These are phyloP conservation scores for Diglossa brunneiventris DNA, from an alignment of 2,113 vertebrate species.

Conservation along the genomic window DNA sequence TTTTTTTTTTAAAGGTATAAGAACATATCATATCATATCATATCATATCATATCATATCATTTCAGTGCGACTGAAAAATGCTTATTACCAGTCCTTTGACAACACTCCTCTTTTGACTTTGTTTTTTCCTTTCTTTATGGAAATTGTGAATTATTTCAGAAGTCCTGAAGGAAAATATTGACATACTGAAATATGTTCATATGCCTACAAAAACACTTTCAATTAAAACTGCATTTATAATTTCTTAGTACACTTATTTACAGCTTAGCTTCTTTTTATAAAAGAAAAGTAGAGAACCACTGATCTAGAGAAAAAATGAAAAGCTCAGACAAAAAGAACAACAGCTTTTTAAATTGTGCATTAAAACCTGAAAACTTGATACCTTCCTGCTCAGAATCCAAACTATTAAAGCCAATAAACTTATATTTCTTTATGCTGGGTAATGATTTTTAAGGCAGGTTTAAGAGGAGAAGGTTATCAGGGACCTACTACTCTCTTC, in stretches of 20 bases:
- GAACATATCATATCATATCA: fast-evolving
- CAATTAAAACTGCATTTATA: neutral
- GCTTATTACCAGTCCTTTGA: neutral
- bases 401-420: neutral
- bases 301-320: neutral
- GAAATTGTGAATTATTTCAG: neutral
- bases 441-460: neutral
- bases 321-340: neutral
- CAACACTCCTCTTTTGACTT: neutral
- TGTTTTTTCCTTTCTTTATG: neutral
- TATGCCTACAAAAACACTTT: neutral
- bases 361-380: neutral
- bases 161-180: neutral
- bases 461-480: neutral
- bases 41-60: neutral
- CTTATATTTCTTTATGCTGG: neutral
- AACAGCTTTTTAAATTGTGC: neutral
- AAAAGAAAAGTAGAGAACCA: neutral
- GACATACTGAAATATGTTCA: neutral
- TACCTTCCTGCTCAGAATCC: neutral
- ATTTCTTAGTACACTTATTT: neutral
- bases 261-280: neutral
- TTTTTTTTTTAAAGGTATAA: fast-evolving
- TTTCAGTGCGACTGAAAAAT: neutral
- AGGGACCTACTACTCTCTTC: neutral